Evolutionary conservation across 2,888 invertebrate species (phyloP).

Genomic region (Eudasyphora cyanicolor): DNA sequence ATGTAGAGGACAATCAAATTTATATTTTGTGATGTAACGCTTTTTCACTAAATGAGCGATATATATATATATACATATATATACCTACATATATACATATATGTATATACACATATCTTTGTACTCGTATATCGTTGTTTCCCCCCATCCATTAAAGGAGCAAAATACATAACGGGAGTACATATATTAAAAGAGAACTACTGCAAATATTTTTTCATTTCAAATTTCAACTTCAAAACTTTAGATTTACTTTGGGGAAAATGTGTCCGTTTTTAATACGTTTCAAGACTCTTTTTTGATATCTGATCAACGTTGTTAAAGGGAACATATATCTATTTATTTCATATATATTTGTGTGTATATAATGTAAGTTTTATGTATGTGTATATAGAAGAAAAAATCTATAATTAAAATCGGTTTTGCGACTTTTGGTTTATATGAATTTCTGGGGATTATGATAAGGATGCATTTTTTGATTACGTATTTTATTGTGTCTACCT

Average conservation of each 20-base stretch:
- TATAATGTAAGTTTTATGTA: background rate
- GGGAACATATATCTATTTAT: constrained; percentile 31
- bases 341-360: constrained; percentile 33
- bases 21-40: too few species aligned
- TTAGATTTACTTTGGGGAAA: constrained; percentile 16
- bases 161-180: too few species aligned
- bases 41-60: too few species aligned
- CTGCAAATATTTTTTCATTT: background rate
- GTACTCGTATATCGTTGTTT: too few species aligned
- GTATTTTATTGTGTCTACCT: constrained; percentile 80
- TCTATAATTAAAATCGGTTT: background rate
- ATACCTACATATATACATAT: too few species aligned
- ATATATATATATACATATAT: too few species aligned
- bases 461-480: constrained; percentile 80
- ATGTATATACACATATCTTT: too few species aligned
- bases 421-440: constrained; percentile 73
- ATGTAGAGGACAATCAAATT: too few species aligned
- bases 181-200: constrained; percentile 16
- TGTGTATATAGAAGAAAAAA: constrained; percentile 17
- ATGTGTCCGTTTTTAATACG: constrained; percentile 9
- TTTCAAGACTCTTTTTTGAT: constrained; percentile 23
- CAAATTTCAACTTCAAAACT: background rate
- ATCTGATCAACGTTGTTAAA: background rate
- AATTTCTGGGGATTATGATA: constrained; percentile 78
- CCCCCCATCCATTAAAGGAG: too few species aligned